Conservation (phyloP, 2,888 invertebrate species). For the Syrista parreyssii region DNA sequence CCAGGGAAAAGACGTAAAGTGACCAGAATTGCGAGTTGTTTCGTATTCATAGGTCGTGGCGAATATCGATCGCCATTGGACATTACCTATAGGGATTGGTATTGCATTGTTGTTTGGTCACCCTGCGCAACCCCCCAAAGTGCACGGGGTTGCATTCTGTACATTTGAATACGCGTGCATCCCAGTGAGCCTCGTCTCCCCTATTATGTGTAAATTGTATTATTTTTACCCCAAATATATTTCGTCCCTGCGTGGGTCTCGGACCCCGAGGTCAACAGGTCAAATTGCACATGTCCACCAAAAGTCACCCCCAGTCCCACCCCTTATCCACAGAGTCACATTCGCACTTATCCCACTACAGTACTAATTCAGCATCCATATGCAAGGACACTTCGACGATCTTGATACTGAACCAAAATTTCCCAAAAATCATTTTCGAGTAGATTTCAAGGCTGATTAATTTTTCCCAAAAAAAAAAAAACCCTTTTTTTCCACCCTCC, state of each 20-base stretch:
- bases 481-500: neutral
- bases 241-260: slow-evolving; percentile 46
- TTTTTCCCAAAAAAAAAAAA: neutral
- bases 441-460: neutral
- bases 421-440: neutral
- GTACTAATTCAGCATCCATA: neutral
- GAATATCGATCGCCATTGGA: slow-evolving; percentile 43
- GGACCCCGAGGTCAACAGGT: slow-evolving; percentile 59
- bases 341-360: slow-evolving; percentile 23
- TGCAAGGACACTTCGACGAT: neutral
- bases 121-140: slow-evolving; percentile 10
- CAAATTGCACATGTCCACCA: slow-evolving; percentile 64
- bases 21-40: slow-evolving; percentile 37
- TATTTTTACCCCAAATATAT: slow-evolving; percentile 66
- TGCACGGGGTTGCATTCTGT: slow-evolving; percentile 35
- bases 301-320: slow-evolving; percentile 52
- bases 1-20: slow-evolving; percentile 22
- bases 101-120: slow-evolving; percentile 17
- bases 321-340: slow-evolving; percentile 24
- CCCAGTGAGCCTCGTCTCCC: slow-evolving; percentile 42
- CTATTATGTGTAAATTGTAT: slow-evolving; percentile 66
- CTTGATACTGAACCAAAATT: neutral
- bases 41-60: slow-evolving; percentile 48
- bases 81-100: slow-evolving; percentile 17
- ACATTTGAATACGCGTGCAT: slow-evolving; percentile 56